Base-by-base conservation (phyloP, 37 sponge, comb jelly and placozoan species). In the Beroe ovata region DNA sequence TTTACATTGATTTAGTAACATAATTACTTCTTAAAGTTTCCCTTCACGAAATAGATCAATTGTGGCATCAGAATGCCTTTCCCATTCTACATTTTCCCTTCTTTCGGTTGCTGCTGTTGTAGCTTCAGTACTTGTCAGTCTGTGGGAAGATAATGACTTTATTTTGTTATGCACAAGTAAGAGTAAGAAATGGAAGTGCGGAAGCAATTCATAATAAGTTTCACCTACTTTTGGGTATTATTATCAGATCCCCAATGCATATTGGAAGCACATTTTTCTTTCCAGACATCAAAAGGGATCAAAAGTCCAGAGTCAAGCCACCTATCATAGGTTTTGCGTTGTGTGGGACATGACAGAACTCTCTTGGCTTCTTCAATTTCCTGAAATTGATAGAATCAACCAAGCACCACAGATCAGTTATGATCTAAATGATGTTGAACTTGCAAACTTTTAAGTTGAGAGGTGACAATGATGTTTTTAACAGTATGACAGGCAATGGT, bases 241-340 rank as follows among this genome's bases (percentile, higher is more conserved):
- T 4, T 62, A 28, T 62, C 63, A 28, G 63, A 8, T 4, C 29
- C 54, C 84, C 84, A 77, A 77, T 77, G 84, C 47, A 77, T 77
- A 23, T 77, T 77, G 1, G 42, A 42, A 3, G 42, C 3, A n/a
- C 28, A 39, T 40, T 42, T 77, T 42, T 77, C 84, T 41, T 77
- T 77, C 84, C 84, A 77, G 6, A 36, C n/a, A 20, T 77, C 84
- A 23, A 77, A 77, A 40, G 54, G n/a, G 4, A 77, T 29, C 3
- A 54, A 77, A 19, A 77, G 4, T 14, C 84, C 84, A 40, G 54
- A 32, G 84, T 77, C 84, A 40, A 77, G 47, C 84, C 84, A 77
- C 8, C 54, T 39, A 25, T 77, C 84, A 42, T 77, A 77, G 23
- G 28, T 39, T 25, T 77, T 77, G 4, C 47, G 39, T 54, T 28